phyloP scores from a whole-genome alignment of 2,797 vertebrate genomes.

The Karalla daura region DNA sequence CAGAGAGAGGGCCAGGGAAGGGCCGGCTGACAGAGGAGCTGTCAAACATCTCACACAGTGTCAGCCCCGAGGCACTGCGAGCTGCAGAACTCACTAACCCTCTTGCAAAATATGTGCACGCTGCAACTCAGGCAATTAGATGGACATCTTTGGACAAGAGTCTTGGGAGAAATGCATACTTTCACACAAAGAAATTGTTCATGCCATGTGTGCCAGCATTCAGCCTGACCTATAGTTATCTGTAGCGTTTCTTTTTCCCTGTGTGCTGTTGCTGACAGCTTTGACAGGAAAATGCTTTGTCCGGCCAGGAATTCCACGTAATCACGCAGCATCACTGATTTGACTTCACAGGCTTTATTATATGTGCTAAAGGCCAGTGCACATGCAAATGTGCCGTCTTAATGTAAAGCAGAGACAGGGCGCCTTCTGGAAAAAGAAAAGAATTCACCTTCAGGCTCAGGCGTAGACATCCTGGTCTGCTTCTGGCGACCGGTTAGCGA shows the following conservation, averaged over 20 bases:
- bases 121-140: slow-evolving; percentile 47
- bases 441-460: slow-evolving; percentile 1
- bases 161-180: background rate
- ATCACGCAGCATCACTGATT: slow-evolving; percentile 61
- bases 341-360: slow-evolving; percentile 41
- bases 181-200: background rate
- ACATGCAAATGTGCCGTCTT: slow-evolving; percentile 29
- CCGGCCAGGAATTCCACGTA: slow-evolving; percentile 41
- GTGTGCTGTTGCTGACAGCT: slow-evolving; percentile 13
- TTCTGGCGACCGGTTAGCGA: slow-evolving; percentile 8
- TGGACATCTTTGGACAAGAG: slow-evolving; percentile 21
- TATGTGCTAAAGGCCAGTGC: slow-evolving; percentile 16
- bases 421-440: background rate
- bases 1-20: slow-evolving; percentile 14
- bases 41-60: slow-evolving; percentile 58
- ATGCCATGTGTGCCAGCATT: background rate
- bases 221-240: slow-evolving; percentile 47
- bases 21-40: slow-evolving; percentile 44
- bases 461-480: slow-evolving; percentile 9
- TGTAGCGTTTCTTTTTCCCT: slow-evolving; percentile 33
- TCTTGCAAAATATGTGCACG: slow-evolving; percentile 25
- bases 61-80: slow-evolving; percentile 28
- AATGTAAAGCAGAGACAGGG: slow-evolving; percentile 36
- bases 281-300: slow-evolving; percentile 45
- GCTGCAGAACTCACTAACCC: slow-evolving; percentile 21